These are phyloP conservation scores for Trematomus bernacchii DNA, from an alignment of 2,797 vertebrate genomes.

Conservation along the genomic window DNA sequence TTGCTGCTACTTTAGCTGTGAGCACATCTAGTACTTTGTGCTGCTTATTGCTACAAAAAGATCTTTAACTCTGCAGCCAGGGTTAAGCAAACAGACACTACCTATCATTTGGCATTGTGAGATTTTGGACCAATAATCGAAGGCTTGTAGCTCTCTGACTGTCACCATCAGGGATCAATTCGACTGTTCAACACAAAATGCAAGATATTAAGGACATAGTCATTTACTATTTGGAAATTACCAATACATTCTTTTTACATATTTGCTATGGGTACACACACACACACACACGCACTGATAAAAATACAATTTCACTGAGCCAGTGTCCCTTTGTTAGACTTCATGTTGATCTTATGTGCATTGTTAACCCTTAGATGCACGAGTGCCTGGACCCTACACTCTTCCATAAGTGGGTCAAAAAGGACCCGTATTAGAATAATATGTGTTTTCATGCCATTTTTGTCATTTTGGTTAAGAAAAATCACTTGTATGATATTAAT, in stretches of 20 bases:
- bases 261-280: constrained; percentile 6
- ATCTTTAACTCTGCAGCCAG: constrained; percentile 12
- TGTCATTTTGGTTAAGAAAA: too few species aligned
- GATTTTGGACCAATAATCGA: not conserved
- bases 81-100: not conserved
- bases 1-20: constrained; percentile 23
- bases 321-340: constrained; percentile 21
- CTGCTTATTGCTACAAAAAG: constrained; percentile 8
- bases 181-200: not conserved
- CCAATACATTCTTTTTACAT: not conserved
- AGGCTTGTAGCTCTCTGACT: constrained; percentile 5
- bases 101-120: not conserved
- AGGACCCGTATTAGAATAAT: too few species aligned
- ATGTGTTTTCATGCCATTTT: too few species aligned
- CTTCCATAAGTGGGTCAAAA: too few species aligned
- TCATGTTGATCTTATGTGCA: constrained; percentile 32
- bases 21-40: not conserved
- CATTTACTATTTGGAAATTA: constrained; percentile 9
- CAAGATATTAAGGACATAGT: not conserved
- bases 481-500: too few species aligned
- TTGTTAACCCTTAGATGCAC: not conserved
- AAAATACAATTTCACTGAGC: constrained; percentile 19
- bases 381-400: too few species aligned
- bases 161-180: not conserved
- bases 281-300: not conserved